Evolutionary conservation across 2,888 invertebrate genomes (phyloP), one percentile per base, ranked within the genome.

Genomic region (Drosophila aldrichi): DNA sequence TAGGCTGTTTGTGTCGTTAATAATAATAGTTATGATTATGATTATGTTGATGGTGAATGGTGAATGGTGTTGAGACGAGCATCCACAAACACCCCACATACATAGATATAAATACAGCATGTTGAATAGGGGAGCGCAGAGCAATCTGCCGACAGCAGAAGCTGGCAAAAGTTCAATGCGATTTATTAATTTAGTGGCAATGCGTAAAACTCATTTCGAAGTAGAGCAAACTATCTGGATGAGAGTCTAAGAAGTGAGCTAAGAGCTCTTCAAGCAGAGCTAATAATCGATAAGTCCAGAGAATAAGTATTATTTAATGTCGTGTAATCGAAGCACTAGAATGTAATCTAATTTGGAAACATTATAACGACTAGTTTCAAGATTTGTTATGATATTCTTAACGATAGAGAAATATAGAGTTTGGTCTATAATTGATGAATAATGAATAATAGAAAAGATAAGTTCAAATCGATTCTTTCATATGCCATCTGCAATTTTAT

Each of bases 1-100:
- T 84, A 84, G 84, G 87, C 84, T 80, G 84, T 87, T 84, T 77
- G 80, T 66, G 67, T 60, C 87, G 80, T 84, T 84, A 84, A 84
- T 84, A 84, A 87, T 84, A 84, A 84, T 80, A 87, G 84, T 84
- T 87, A 84, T 84, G 82, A 79, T 84, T 84, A 84, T 83, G 81
- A 65, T 83, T 69, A 83, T 85, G 86, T 65, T 80, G 77, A 77
- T 86, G 58, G 48, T 36, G 81, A 56, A 43, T 32, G 82, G 57
- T 76, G 87, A 77, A 43, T 32, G 82, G 57, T 76, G 87, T 74
- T 81, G 81, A 70, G 78, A 55, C 73, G 58, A 59, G 67, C 69
- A 68, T 77, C 79, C 60, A 65, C 52, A 70, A 75, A 79, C 68
- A 78, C 66, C 40, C 52, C 7, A 48, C 40, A 22, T 22, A 22